Evolutionary conservation across 2,113 vertebrate genomes (phyloP).

Genomic region (Aplodontia rufa): DNA sequence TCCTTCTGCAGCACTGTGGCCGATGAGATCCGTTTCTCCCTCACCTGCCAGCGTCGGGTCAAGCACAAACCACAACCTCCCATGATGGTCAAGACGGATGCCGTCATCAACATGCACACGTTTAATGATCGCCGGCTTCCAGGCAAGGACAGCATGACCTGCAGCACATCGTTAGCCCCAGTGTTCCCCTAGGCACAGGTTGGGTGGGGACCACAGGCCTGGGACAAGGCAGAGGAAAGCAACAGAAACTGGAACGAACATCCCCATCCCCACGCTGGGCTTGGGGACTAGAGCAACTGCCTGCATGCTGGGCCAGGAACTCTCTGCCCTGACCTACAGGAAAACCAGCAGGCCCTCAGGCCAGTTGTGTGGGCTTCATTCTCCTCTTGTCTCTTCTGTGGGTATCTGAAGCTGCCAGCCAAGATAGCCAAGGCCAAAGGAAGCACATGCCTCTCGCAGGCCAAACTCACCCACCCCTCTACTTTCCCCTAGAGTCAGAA

Average conservation of each 20-base stretch:
- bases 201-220: not conserved
- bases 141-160: conserved; percentile 96
- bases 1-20: conserved; percentile 98
- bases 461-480: conserved; percentile 28
- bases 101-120: conserved; percentile 99
- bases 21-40: conserved; percentile 97
- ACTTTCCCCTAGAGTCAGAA: not conserved
- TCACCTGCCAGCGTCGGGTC: conserved; percentile 96
- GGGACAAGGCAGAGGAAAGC: conserved; percentile 55
- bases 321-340: conserved; percentile 40
- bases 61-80: conserved; percentile 94
- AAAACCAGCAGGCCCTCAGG: conserved; percentile 55
- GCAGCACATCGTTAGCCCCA: conserved; percentile 93
- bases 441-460: conserved; percentile 76
- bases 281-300: conserved; percentile 75
- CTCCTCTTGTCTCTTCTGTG: conserved; percentile 61
- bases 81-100: conserved; percentile 94
- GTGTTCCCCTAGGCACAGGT: conserved; percentile 91
- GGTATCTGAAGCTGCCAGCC: conserved; percentile 72
- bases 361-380: conserved; percentile 42
- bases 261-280: conserved; percentile 68
- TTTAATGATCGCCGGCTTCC: conserved; percentile 99
- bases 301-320: not conserved
- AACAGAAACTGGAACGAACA: conserved; percentile 58
- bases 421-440: conserved; percentile 71